phyloP scores from a whole-genome alignment of 2,888 invertebrate species.

The Oligia fasciuncula region DNA sequence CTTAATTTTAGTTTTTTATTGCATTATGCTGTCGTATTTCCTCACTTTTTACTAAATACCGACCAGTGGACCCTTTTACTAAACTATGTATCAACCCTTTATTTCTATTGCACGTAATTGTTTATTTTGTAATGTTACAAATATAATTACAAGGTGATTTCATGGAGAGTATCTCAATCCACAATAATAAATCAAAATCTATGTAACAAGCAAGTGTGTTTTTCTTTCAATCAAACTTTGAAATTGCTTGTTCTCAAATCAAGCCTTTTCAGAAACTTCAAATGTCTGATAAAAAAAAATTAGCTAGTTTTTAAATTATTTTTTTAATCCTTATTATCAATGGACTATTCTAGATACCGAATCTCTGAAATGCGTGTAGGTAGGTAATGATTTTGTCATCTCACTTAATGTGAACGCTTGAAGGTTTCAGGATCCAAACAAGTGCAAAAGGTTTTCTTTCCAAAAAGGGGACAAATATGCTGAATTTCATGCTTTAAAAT shows the following conservation, averaged over 20 bases:
- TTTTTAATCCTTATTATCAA: too few species aligned
- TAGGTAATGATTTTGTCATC: constrained; percentile 41
- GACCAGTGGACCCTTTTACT: not conserved
- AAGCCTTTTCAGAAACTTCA: too few species aligned
- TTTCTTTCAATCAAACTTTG: too few species aligned
- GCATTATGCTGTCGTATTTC: not conserved
- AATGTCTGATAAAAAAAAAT: too few species aligned
- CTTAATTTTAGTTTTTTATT: not conserved
- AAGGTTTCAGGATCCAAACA: constrained; percentile 44
- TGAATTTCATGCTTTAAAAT: constrained; percentile 33
- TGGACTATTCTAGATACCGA: too few species aligned
- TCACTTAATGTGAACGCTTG: constrained; percentile 34
- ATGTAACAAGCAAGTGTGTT: too few species aligned
- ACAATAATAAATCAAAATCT: too few species aligned
- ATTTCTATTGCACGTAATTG: not conserved
- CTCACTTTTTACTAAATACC: not conserved
- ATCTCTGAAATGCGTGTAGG: constrained; percentile 37
- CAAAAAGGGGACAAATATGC: constrained; percentile 33
- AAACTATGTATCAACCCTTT: too few species aligned
- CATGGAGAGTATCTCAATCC: too few species aligned
- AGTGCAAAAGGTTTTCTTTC: constrained; percentile 47
- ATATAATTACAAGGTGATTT: too few species aligned
- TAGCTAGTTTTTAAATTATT: not conserved
- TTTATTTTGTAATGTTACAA: not conserved
- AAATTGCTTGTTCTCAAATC: too few species aligned